Conservation (phyloP, 2,113 vertebrate species). For the Suncus etruscus region DNA sequence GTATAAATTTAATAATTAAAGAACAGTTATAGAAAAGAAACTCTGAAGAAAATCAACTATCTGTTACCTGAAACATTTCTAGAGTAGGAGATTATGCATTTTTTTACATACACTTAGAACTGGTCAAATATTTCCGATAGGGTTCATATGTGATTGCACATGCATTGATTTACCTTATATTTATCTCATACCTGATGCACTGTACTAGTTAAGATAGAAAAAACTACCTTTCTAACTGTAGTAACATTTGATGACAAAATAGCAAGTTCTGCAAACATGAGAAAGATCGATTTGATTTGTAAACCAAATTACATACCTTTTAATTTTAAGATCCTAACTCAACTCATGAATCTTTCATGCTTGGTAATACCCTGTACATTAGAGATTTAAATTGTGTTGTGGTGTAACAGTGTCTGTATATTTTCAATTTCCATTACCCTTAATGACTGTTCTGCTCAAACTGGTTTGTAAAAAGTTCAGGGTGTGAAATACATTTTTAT, state of each 20-base stretch:
- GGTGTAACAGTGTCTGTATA: constrained; percentile 72
- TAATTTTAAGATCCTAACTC: constrained; percentile 72
- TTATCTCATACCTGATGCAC: not conserved
- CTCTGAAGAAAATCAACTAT: not conserved
- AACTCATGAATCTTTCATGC: constrained; percentile 78
- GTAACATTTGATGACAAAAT: constrained; percentile 63
- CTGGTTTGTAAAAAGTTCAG: constrained; percentile 68
- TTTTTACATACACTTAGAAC: not conserved
- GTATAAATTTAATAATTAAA: not conserved
- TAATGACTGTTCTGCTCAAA: constrained; percentile 75
- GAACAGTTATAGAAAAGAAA: not conserved
- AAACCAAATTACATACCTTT: constrained; percentile 76
- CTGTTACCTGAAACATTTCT: not conserved
- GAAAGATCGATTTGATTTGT: constrained; percentile 72
- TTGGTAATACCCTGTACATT: constrained; percentile 70
- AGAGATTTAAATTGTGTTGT: constrained; percentile 82
- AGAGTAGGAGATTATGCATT: not conserved
- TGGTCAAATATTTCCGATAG: not conserved
- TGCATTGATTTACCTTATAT: not conserved
- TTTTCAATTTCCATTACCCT: constrained; percentile 76
- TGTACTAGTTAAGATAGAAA: constrained; percentile 9
- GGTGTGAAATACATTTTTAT: constrained; percentile 66
- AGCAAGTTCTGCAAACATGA: constrained; percentile 50
- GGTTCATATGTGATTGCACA: not conserved
- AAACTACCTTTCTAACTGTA: constrained; percentile 20